Conservation (phyloP, 2,797 vertebrate species). For the Petrocephalus schoutedeni region DNA sequence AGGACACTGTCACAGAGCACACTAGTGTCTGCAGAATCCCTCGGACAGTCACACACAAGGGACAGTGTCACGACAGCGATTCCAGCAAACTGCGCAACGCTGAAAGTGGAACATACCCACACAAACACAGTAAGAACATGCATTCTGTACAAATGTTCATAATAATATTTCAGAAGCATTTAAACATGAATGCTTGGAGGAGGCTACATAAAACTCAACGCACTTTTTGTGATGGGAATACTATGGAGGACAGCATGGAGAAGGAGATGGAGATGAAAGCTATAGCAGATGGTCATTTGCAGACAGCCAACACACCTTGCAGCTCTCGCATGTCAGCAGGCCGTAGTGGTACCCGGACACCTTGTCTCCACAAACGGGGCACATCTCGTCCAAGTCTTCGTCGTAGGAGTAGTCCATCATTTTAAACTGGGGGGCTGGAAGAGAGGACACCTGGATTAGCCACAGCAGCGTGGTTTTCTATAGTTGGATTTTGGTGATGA, state of each 20-base stretch:
- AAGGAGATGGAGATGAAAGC: background rate
- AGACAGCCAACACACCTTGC: slow-evolving; percentile 76
- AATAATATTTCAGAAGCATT: background rate
- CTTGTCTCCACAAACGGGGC: slow-evolving; percentile 97
- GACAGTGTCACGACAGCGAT: background rate
- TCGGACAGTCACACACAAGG: background rate
- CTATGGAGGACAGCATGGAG: background rate
- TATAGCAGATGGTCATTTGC: background rate
- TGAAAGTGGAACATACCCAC: background rate
- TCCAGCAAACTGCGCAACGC: background rate
- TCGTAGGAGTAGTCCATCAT: slow-evolving; percentile 99
- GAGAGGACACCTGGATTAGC: background rate
- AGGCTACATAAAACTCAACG: background rate
- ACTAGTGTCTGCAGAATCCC: background rate
- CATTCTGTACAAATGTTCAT: background rate
- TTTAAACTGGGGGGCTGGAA: slow-evolving; percentile 88
- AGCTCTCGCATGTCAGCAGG: slow-evolving; percentile 97
- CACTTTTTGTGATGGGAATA: background rate
- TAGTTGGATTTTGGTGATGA: background rate
- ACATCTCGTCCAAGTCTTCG: slow-evolving; percentile 95
- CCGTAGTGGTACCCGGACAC: slow-evolving; percentile 98
- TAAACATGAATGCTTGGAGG: too few species aligned
- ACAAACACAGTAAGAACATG: background rate
- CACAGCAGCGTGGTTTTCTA: background rate
- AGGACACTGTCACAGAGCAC: background rate